phyloP scores from a whole-genome alignment of 2,888 invertebrate genomes.

The Entomobrya multifasciata region DNA sequence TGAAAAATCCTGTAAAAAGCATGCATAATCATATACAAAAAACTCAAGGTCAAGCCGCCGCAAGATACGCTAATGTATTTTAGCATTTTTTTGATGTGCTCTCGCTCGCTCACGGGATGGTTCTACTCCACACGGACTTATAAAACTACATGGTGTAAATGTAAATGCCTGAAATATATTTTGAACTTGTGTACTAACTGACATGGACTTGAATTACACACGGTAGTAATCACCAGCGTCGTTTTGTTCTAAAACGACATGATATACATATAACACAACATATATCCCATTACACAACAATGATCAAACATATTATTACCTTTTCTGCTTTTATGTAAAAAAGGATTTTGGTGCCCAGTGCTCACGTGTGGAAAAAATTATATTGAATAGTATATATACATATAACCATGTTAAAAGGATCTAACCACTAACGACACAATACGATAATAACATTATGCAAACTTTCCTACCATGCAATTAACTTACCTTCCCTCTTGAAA shows the following conservation, averaged over 20 bases:
- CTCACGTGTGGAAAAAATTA: too few species aligned
- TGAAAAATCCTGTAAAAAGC: conserved; percentile 65
- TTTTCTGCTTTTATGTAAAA: too few species aligned
- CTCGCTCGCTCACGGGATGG: conserved; percentile 47
- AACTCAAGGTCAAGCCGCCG: conserved; percentile 77
- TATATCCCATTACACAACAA: not conserved
- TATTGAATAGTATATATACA: too few species aligned
- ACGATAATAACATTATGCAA: too few species aligned
- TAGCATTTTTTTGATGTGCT: conserved; percentile 33
- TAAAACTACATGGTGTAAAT: conserved; percentile 31
- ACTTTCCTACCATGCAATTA: too few species aligned
- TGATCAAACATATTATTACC: not conserved
- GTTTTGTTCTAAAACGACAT: conserved; percentile 31
- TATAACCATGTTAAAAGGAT: too few species aligned
- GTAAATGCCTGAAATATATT: too few species aligned
- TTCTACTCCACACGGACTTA: conserved; percentile 55
- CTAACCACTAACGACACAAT: too few species aligned
- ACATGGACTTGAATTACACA: not conserved
- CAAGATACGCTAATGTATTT: conserved; percentile 45
- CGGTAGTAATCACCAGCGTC: too few species aligned
- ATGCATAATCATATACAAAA: conserved; percentile 70
- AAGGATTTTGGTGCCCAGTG: too few species aligned
- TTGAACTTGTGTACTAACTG: conserved; percentile 30
- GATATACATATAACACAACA: not conserved
- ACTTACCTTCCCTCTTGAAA: too few species aligned